Base-by-base conservation (phyloP, 2,888 invertebrate species). In the Smittia aterrima region DNA sequence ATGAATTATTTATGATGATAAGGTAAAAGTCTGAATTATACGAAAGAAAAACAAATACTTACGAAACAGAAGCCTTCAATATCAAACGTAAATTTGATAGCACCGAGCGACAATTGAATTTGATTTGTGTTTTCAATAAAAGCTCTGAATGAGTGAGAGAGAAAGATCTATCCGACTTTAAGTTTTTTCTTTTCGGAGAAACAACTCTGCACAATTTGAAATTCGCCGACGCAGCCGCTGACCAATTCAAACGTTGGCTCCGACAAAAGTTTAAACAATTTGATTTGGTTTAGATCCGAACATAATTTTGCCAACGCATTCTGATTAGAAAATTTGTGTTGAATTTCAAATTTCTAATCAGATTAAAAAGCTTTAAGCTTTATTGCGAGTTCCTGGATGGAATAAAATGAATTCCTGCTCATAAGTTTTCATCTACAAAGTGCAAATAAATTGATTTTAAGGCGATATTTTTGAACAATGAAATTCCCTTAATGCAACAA, bases 51-150 rank as follows among this genome's bases (percentile, higher is more conserved):
- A 24, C 11, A 22, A 62, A 53, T 18, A 6, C 25, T 66, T 66
- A 18, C 66, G n/a, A 66, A 66, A n/a, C 66, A 27, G n/a, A 68
- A 41, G 66, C 66, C 66, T 38, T 27, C 66, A 68, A 68, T 68
- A 68, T 47, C 47, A 68, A 68, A 68, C 24, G 41, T 38, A 7
- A 41, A 58, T 58, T 22, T 58, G 58, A 20, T 54, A 54, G 18
- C 20, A 54, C 11, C n/a, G 1, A 25, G 24, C n/a, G 27, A 64
- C 4, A 47, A 11, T 47, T 47, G 47, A 47, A 47, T 27, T 64
- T n/a, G 7, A 7, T 62, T 58, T 47, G 16, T 47, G 11, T 47
- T 47, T 38, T 9, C 38, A 38, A 47, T n/a, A 47, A 47, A 47
- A 47, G 22, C 22, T 20, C 20, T 13, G 58, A 47, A 58, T 54